Percentiles rank a stretch among this genome's conserved stretches.
Evolutionary conservation across 2,888 invertebrate genomes (phyloP).

Genomic region (Phragmatobia fuliginosa): DNA sequence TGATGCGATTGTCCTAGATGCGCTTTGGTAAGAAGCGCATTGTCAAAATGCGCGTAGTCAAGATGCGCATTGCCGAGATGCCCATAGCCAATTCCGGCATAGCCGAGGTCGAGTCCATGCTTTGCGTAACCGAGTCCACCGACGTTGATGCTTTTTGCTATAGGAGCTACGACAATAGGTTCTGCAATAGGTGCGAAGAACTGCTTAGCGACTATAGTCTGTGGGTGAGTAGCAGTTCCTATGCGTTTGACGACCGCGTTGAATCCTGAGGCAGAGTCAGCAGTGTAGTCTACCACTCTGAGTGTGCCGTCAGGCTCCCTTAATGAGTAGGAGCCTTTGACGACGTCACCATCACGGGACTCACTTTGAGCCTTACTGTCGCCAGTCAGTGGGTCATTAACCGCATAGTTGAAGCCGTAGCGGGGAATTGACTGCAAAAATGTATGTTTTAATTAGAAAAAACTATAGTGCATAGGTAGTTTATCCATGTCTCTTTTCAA

Average conservation of each 20-base stretch:
- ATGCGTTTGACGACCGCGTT: slow-evolving; percentile 80
- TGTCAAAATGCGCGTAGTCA: slow-evolving; percentile 26
- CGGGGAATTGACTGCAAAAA: slow-evolving; percentile 71
- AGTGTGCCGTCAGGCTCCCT: slow-evolving; percentile 81
- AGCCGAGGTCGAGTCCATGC: slow-evolving; percentile 30
- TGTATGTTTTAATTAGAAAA: not conserved
- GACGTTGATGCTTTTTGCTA: slow-evolving; percentile 40
- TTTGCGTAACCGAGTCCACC: slow-evolving; percentile 29
- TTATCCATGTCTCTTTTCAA: too few relatives aligned
- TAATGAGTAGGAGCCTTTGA: slow-evolving; percentile 80
- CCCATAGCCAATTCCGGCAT: slow-evolving; percentile 22
- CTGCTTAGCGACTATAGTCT: slow-evolving; percentile 49
- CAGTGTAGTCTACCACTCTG: slow-evolving; percentile 77
- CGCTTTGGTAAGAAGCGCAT: not conserved
- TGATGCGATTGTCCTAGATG: not conserved
- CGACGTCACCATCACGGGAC: slow-evolving; percentile 76
- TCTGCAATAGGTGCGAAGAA: slow-evolving; percentile 32
- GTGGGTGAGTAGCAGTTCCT: slow-evolving; percentile 74
- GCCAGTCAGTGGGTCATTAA: slow-evolving; percentile 80
- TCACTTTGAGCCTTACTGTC: slow-evolving; percentile 82
- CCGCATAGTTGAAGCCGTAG: slow-evolving; percentile 83
- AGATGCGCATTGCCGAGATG: slow-evolving; percentile 27
- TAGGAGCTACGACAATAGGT: slow-evolving; percentile 42
- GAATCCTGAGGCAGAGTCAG: slow-evolving; percentile 76
- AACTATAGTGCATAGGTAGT: not conserved